Percentiles rank a stretch among this genome's conserved stretches.
Conservation (phyloP, 2,888 invertebrate species). For the Lasioglossum vierecki region DNA sequence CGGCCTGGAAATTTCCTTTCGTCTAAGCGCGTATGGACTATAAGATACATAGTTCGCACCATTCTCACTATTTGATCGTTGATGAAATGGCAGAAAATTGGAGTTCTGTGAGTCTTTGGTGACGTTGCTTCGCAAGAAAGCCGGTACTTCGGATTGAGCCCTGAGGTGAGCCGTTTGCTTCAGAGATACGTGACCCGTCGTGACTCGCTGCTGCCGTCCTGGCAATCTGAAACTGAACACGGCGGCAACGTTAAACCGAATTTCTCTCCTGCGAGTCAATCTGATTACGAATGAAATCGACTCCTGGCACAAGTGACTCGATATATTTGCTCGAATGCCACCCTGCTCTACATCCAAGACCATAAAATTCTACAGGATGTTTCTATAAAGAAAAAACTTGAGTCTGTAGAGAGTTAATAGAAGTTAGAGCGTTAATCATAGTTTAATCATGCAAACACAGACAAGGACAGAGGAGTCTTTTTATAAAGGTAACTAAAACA, state of each 20-base stretch:
- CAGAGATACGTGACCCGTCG: conserved; percentile 80
- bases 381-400: conserved; percentile 55
- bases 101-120: conserved; percentile 77
- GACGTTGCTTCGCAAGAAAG: conserved; percentile 74
- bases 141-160: conserved; percentile 76
- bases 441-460: conserved; percentile 77
- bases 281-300: conserved; percentile 12
- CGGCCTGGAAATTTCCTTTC: conserved; percentile 78
- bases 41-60: conserved; percentile 79
- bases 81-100: conserved; percentile 74
- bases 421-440: conserved; percentile 80
- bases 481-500: conserved; percentile 52
- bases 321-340: conserved; percentile 42
- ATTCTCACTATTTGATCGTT: conserved; percentile 79
- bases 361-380: conserved; percentile 42
- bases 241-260: conserved; percentile 2
- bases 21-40: conserved; percentile 80
- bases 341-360: conserved; percentile 33
- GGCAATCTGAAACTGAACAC: conserved; percentile 77
- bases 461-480: conserved; percentile 63
- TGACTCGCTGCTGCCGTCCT: conserved; percentile 71
- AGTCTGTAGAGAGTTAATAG: conserved; percentile 62
- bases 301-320: conserved; percentile 35
- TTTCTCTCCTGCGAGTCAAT: background rate
- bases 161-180: conserved; percentile 79